Evolutionary conservation across 2,888 invertebrate genomes (phyloP), one percentile per base, ranked within the genome.

Genomic region (Heliconius cydno): DNA sequence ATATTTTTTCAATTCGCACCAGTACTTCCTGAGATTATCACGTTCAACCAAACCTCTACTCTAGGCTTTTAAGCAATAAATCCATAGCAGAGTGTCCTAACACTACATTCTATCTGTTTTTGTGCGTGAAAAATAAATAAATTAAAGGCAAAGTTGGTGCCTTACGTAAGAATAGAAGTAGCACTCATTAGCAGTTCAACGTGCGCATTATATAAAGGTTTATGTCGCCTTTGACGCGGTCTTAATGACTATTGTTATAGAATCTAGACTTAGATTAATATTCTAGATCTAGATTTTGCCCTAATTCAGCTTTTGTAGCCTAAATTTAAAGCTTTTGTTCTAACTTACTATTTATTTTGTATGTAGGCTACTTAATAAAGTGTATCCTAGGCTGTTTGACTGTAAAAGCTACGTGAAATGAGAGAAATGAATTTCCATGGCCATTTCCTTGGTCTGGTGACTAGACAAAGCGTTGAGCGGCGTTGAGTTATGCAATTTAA

Each of bases 111-210:
- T 25, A 9, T 12, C 4, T 63, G 25, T n/a, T 65, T 65, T 6
- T 65, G 15, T 65, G 65, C 5, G 65, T 28, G 28, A 15, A 65
- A 60, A 60, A n/a, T 41, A 41, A 60, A 60, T 60, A n/a, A 60
- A 28, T 28, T 28, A 65, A 28, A 30, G 30, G 30, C 30, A 30
- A 30, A 15, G 2, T 5, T 28, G 12, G 1, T 15, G 7, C 6
- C 1, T 13, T 28, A 19, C 28, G 7, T 15, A 65, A 73, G 52
- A 57, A 63, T 46, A 77, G 68, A 70, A n/a, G 77, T 68, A 73
- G 41, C 77, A 74, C 79, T 80, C 80, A 79, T 81, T 81, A 81
- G 81, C 77, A 79, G 77, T 81, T 81, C 75, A 77, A 79, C 79
- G 77, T 70, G 63, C 63, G 71, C 80, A 75, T 77, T 74, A 80